These are phyloP conservation scores for Globia sparganii DNA, from an alignment of 2,888 invertebrate species.

Conservation along the genomic window DNA sequence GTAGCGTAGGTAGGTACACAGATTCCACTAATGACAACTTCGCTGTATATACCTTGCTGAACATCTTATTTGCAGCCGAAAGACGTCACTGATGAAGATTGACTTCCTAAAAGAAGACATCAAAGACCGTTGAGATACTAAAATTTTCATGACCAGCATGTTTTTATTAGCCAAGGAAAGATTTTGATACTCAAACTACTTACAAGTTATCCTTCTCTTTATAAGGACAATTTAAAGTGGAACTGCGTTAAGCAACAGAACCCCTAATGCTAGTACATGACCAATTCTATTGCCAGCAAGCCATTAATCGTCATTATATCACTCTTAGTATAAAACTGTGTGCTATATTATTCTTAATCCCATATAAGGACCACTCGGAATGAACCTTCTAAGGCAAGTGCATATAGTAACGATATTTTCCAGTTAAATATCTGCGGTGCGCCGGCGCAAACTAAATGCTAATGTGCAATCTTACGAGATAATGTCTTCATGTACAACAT, in stretches of 20 bases:
- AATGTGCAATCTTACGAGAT: conserved; percentile 64
- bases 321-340: neutral
- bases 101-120: neutral
- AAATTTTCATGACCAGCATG: neutral
- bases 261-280: neutral
- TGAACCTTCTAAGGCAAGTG: conserved; percentile 17
- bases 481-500: conserved; percentile 57
- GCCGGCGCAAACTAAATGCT: conserved; percentile 57
- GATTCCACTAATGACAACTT: neutral
- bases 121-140: neutral
- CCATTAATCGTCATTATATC: neutral
- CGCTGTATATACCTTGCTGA: neutral
- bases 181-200: neutral
- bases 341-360: neutral
- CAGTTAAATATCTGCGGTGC: conserved; percentile 53
- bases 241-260: neutral
- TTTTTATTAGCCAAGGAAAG: neutral
- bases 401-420: conserved; percentile 27
- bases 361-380: neutral
- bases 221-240: neutral
- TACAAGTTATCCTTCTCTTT: neutral
- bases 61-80: neutral
- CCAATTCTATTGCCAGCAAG: neutral
- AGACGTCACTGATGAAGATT: too few species aligned
- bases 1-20: too few species aligned